Base-by-base conservation (phyloP, 2,888 invertebrate species). In the Leucophenga maculata region DNA sequence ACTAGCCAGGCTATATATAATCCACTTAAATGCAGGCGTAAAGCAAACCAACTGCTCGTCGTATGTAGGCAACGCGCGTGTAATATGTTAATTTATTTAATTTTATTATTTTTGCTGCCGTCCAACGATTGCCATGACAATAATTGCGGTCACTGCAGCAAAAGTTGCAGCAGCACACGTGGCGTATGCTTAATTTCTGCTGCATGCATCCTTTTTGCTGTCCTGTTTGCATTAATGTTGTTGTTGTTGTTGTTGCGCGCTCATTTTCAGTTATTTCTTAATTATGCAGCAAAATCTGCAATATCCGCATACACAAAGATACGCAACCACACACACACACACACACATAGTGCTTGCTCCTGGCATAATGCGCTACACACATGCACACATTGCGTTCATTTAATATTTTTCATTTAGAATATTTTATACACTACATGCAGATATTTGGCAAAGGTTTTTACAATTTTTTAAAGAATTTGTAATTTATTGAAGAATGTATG, bases 241-340 rank as follows among this genome's bases (percentile, higher is more conserved):
- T 16, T 50, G 50, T 18, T 14, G n/a, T 50, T 50, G 50, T 20
- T 22, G 57, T 26, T 57, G 31, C 16, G 14, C 9, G 26, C 72
- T 66, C 73, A 69, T 72, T 73, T 55, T 50, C 73, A 71, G 54
- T 69, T 65, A 70, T 76, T 62, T 71, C 77, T 77, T 77, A 77
- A 77, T 77, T 77, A 77, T 76, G 71, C 70, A 65, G 70, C 69
- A 73, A 77, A 77, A 64, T 75, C 74, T 71, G 72, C 57, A 54
- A 39, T 52, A 54, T 26, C 50, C 52, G 20, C 26, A 16, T 59
- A 52, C 55, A 20, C 55, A 26, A 26, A 26, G 26, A 26, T 26
- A 55, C 26, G 57, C 50, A 70, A 65, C 52, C 66, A 55, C 46
- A 64, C 70, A 57, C 69, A 69, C 68, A 54, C 13, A 55, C 55